Evolutionary conservation across 2,888 invertebrate species (phyloP).

Genomic region (Uropetala carovei): DNA sequence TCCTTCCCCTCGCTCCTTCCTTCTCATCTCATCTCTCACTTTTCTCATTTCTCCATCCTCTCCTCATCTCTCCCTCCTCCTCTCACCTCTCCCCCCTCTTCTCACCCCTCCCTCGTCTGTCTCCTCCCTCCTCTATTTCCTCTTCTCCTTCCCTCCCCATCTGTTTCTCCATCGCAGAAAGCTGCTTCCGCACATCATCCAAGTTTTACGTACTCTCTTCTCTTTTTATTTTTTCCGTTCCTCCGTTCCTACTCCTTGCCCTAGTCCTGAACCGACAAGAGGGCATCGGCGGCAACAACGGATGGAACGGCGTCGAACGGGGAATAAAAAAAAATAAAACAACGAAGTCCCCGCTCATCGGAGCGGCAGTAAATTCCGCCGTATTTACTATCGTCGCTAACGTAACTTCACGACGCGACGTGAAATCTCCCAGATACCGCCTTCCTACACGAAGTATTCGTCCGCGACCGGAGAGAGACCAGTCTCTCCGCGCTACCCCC

Average conservation of each 20-base stretch:
- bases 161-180: not conserved
- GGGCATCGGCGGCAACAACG: conserved; percentile 8
- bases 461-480: not conserved
- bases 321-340: conserved; percentile 39
- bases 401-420: not conserved
- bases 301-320: conserved; percentile 3
- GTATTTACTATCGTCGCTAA: conserved; percentile 55
- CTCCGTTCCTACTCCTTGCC: not conserved
- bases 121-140: not conserved
- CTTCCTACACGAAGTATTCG: not conserved
- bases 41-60: not conserved
- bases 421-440: conserved; percentile 40
- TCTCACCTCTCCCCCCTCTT: not conserved
- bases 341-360: conserved; percentile 18
- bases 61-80: not conserved
- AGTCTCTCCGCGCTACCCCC: not conserved
- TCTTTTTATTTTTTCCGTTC: not conserved
- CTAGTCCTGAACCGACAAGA: not conserved
- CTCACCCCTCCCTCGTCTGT: not conserved
- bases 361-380: conserved; percentile 52
- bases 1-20: not conserved
- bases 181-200: not conserved
- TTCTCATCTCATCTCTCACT: not conserved
- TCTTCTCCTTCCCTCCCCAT: not conserved
- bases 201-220: not conserved